A percentile compares a stretch with the other conserved stretches of the same genome.
Evolutionary conservation across 2,888 invertebrate genomes (phyloP).

Genomic region (Xestia c-nigrum): DNA sequence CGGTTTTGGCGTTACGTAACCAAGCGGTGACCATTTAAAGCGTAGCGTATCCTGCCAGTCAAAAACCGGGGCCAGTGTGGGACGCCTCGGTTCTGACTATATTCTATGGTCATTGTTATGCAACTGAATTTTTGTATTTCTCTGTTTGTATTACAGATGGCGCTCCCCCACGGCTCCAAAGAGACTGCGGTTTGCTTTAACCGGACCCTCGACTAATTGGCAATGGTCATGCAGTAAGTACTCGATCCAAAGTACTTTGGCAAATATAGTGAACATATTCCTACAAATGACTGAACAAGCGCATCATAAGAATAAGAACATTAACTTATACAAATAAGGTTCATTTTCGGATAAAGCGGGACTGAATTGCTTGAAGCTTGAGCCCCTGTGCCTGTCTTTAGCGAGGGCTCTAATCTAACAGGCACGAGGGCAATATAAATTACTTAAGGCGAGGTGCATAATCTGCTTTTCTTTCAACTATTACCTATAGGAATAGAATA

Average conservation of each 20-base stretch:
- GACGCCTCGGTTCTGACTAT: background rate
- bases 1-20: background rate
- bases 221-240: conserved; percentile 82
- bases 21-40: background rate
- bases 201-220: conserved; percentile 76
- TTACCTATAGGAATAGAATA: too few relatives aligned
- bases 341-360: background rate
- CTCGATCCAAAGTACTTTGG: conserved; percentile 30
- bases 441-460: too few relatives aligned
- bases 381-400: too few relatives aligned
- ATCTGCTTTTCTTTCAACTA: too few relatives aligned
- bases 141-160: conserved; percentile 76
- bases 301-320: background rate
- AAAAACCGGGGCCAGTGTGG: background rate
- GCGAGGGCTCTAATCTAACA: too few relatives aligned
- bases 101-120: background rate
- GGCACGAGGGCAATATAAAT: too few relatives aligned
- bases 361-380: background rate
- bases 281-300: background rate
- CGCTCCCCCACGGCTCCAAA: conserved; percentile 76
- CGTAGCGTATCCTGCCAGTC: background rate
- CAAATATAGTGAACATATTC: background rate
- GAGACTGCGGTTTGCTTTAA: conserved; percentile 77
- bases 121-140: background rate
- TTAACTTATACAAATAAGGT: background rate